Evolutionary conservation across 1,140 invertebrate genomes (phyloP).

Genomic region (Hormaphis cornu): DNA sequence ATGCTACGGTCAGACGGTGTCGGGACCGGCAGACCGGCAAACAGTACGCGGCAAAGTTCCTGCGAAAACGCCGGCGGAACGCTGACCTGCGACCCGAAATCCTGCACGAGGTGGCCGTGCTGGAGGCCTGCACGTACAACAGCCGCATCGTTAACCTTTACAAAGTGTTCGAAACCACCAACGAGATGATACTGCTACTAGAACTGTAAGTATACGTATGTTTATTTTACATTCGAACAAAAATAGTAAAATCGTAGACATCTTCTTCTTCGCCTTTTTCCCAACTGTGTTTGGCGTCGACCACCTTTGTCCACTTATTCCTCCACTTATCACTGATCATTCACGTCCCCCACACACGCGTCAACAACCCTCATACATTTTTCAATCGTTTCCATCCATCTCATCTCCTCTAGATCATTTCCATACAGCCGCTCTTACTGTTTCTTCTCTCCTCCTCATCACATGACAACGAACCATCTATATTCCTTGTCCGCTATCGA

Average conservation of each 20-base stretch:
- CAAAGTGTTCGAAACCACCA: constrained; percentile 73
- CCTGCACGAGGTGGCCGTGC: constrained; percentile 81
- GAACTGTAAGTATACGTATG: constrained; percentile 62
- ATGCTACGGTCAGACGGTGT: constrained; percentile 84
- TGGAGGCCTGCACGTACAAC: constrained; percentile 61
- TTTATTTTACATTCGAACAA: no score
- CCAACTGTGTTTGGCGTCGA: no score
- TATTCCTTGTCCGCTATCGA: not conserved
- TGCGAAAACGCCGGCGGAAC: constrained; percentile 76
- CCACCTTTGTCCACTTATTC: no score
- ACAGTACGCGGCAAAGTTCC: constrained; percentile 92
- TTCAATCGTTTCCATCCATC: no score
- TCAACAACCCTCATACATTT: no score
- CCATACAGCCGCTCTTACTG: no score
- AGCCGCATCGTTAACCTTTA: constrained; percentile 74
- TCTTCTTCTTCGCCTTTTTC: no score
- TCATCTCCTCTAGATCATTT: no score
- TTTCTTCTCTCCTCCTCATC: no score
- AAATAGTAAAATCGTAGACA: no score
- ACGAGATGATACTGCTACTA: constrained; percentile 76
- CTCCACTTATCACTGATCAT: no score
- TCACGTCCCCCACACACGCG: no score
- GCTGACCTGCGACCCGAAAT: constrained; percentile 74
- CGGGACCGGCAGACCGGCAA: constrained; percentile 69
- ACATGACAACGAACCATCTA: not conserved